Conservation (phyloP, 2,888 invertebrate species). For the Baccha elongata region DNA sequence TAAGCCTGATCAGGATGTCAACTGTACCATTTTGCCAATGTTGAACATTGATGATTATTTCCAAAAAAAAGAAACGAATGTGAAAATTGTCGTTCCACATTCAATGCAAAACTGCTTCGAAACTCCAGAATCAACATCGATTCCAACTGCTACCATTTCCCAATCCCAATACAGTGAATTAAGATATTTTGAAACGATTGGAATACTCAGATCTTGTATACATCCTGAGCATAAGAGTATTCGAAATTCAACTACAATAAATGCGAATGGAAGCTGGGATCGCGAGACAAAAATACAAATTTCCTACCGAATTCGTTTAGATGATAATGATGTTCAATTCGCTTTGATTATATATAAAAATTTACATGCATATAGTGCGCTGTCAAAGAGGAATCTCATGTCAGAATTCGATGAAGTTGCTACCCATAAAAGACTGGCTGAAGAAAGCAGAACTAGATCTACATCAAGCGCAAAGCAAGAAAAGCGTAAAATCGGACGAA, state of each 20-base stretch:
- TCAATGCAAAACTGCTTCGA: not conserved
- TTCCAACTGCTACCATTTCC: not conserved
- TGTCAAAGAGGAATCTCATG: slow-evolving; percentile 76
- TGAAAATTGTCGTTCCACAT: not conserved
- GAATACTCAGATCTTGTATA: slow-evolving; percentile 67
- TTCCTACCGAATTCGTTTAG: slow-evolving; percentile 76
- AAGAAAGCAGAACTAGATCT: slow-evolving; percentile 15
- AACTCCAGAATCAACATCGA: not conserved
- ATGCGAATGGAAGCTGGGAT: slow-evolving; percentile 73
- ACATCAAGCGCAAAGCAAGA: slow-evolving; percentile 13
- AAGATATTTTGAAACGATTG: slow-evolving; percentile 75
- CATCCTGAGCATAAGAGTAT: slow-evolving; percentile 51
- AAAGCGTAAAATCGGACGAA: slow-evolving; percentile 61
- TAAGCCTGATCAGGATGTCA: slow-evolving; percentile 37
- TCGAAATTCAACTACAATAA: slow-evolving; percentile 24
- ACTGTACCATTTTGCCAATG: slow-evolving; percentile 37
- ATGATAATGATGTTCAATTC: slow-evolving; percentile 77
- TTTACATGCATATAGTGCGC: slow-evolving; percentile 59
- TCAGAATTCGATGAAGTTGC: slow-evolving; percentile 75
- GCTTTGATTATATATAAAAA: slow-evolving; percentile 78
- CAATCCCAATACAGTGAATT: slow-evolving; percentile 71
- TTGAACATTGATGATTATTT: slow-evolving; percentile 58
- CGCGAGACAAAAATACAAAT: slow-evolving; percentile 77
- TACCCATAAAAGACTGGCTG: slow-evolving; percentile 26
- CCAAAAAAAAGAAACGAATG: slow-evolving; percentile 40